These are phyloP conservation scores for Neoniphon sammara DNA, from an alignment of 2,797 vertebrate species.

Conservation along the genomic window DNA sequence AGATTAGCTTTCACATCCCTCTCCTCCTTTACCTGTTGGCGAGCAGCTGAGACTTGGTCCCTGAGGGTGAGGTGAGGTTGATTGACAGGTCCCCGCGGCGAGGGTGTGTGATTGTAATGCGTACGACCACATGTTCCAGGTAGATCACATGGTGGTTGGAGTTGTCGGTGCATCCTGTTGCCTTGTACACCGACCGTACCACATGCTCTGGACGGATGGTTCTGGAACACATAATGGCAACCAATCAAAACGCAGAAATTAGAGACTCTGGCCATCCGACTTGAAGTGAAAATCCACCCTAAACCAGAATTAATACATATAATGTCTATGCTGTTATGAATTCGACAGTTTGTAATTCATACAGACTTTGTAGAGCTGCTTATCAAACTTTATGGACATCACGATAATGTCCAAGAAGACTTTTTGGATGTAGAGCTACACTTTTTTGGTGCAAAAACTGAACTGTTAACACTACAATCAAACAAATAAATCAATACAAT, in stretches of 20 bases:
- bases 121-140: constrained; percentile 96
- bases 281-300: background rate
- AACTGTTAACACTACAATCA: background rate
- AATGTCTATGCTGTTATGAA: too few species aligned
- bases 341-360: too few species aligned
- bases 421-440: background rate
- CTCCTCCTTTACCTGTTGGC: constrained; percentile 90
- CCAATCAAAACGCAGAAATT: background rate
- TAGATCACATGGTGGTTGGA: constrained; percentile 96
- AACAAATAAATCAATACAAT: background rate
- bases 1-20: background rate
- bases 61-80: constrained; percentile 97
- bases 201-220: constrained; percentile 96
- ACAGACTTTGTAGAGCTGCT: too few species aligned
- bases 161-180: constrained; percentile 95
- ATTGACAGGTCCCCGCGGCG: constrained; percentile 97
- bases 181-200: constrained; percentile 97
- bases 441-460: too few species aligned
- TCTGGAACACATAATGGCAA: constrained; percentile 76
- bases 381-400: background rate
- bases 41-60: constrained; percentile 97
- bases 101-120: constrained; percentile 96
- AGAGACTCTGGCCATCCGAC: background rate
- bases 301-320: too few species aligned
- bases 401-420: background rate